These are phyloP conservation scores for Caenorhabditis becei DNA, from an alignment of 2,888 invertebrate species.

Conservation along the genomic window DNA sequence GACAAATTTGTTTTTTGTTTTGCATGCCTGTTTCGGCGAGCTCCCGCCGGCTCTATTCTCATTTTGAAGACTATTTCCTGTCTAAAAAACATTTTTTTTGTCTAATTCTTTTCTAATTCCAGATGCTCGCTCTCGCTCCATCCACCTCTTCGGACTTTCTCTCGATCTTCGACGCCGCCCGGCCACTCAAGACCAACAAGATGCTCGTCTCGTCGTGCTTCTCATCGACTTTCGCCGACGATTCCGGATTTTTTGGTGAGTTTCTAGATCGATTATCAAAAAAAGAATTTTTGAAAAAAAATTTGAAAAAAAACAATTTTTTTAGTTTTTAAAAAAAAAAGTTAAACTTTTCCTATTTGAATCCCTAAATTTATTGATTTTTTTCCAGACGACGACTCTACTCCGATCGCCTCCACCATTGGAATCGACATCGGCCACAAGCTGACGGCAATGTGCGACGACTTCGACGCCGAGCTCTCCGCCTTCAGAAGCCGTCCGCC, in stretches of 20 bases:
- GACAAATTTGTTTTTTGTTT: constrained; percentile 37
- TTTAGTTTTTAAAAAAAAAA: constrained; percentile 8
- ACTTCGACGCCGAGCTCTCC: constrained; percentile 46
- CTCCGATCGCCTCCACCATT: constrained; percentile 5
- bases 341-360: neutral
- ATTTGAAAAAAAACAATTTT: neutral
- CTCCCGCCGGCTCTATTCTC: neutral
- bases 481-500: constrained; percentile 8
- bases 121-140: constrained; percentile 59
- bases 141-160: constrained; percentile 42
- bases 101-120: constrained; percentile 8
- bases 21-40: neutral
- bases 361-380: neutral
- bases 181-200: constrained; percentile 17
- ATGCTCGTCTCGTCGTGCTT: constrained; percentile 18
- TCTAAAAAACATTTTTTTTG: neutral
- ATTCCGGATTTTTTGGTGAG: constrained; percentile 59
- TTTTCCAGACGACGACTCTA: constrained; percentile 36
- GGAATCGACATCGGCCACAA: constrained; percentile 35
- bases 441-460: constrained; percentile 46
- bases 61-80: neutral
- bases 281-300: no score
- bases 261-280: neutral
- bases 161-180: constrained; percentile 27
- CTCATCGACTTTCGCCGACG: constrained; percentile 23